phyloP scores from a whole-genome alignment of 2,797 vertebrate genomes.

The Galagoides demidoff region DNA sequence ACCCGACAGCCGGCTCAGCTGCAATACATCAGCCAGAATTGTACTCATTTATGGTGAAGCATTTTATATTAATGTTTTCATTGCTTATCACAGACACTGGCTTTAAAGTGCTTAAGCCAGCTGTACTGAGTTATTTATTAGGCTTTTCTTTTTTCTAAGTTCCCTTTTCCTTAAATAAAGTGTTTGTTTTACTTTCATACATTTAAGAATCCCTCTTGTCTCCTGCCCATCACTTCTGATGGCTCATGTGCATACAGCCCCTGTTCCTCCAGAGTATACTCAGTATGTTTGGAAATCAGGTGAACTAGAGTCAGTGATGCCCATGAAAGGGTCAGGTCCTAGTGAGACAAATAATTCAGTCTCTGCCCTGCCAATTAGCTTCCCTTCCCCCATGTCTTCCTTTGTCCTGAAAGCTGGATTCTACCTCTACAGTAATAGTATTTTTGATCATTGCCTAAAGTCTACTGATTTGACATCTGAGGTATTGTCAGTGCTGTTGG shows the following conservation, averaged over 20 bases:
- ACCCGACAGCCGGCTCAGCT: conserved; percentile 73
- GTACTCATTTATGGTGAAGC: conserved; percentile 84
- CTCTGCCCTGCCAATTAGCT: not conserved
- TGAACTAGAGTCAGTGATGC: not conserved
- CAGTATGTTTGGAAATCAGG: not conserved
- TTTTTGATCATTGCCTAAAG: not conserved
- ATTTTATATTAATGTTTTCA: conserved; percentile 89
- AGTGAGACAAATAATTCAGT: not conserved
- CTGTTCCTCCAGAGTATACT: not conserved
- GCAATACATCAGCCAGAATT: conserved; percentile 86
- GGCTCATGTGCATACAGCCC: not conserved
- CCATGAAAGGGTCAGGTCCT: not conserved
- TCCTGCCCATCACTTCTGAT: conserved; percentile 72
- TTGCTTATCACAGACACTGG: conserved; percentile 87
- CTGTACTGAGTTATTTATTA: conserved; percentile 87
- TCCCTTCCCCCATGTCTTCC: not conserved
- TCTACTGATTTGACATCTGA: not conserved
- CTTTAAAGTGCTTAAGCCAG: conserved; percentile 87
- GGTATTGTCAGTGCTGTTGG: not conserved
- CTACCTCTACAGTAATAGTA: not conserved
- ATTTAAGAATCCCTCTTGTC: conserved; percentile 61
- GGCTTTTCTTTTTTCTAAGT: conserved; percentile 76
- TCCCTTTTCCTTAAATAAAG: conserved; percentile 85
- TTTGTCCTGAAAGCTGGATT: not conserved
- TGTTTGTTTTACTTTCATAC: conserved; percentile 72